Conservation (phyloP, 1,140 invertebrate species). For the Bombus confusus region DNA sequence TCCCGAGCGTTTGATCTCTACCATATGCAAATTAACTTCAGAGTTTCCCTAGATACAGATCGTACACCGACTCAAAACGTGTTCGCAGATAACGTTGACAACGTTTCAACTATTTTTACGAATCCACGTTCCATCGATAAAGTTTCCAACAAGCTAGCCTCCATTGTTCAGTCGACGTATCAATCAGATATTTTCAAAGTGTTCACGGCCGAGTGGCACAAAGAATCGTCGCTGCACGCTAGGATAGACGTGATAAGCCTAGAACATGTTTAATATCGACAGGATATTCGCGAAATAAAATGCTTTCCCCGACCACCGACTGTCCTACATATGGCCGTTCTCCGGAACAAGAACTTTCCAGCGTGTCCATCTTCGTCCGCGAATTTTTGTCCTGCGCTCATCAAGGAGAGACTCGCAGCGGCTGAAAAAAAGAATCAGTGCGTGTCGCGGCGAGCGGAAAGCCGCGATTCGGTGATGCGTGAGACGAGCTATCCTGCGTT, state of each 20-base stretch:
- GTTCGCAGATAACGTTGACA: neutral
- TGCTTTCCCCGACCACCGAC: conserved; percentile 51
- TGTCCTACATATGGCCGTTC: conserved; percentile 29
- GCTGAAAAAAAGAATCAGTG: conserved; percentile 36
- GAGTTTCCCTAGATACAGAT: neutral
- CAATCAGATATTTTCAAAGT: neutral
- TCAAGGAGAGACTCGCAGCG: neutral
- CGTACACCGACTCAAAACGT: neutral
- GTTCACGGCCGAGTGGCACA: neutral
- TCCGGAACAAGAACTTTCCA: conserved; percentile 46
- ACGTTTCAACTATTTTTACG: neutral
- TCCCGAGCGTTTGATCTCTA: neutral
- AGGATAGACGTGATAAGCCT: neutral
- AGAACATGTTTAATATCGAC: neutral
- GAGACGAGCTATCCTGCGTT: conserved; percentile 33
- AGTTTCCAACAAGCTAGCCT: neutral
- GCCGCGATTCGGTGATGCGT: conserved; percentile 49
- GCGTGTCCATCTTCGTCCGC: conserved; percentile 28
- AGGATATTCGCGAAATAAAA: conserved; percentile 21
- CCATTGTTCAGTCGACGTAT: neutral
- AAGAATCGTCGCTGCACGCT: neutral
- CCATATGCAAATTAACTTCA: neutral
- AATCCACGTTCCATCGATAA: neutral
- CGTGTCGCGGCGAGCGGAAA: conserved; percentile 46
- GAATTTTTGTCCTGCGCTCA: neutral